These are phyloP conservation scores for Xiphias gladius DNA, from an alignment of 2,113 vertebrate genomes.

Conservation along the genomic window DNA sequence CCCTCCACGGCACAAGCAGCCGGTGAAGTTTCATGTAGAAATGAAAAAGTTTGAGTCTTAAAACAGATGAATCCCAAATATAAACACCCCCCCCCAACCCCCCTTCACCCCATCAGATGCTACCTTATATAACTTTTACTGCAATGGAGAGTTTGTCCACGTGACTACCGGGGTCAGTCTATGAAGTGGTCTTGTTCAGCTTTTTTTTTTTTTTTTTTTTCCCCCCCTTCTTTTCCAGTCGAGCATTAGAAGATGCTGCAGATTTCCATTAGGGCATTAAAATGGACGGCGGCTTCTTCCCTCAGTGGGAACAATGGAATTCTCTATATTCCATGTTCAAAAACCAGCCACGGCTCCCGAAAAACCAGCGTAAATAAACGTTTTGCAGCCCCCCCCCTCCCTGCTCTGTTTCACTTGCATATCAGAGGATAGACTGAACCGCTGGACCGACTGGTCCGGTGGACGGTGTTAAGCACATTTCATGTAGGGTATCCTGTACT, in stretches of 20 bases:
- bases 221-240: too few species aligned
- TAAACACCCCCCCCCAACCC: too few species aligned
- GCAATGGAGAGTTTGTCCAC: conserved; percentile 34
- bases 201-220: conserved; percentile 19
- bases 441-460: background rate
- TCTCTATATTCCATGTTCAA: conserved; percentile 61
- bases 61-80: conserved; percentile 22
- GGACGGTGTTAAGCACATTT: conserved; percentile 50
- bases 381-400: background rate
- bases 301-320: conserved; percentile 70
- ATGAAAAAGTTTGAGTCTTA: conserved; percentile 3
- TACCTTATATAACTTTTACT: conserved; percentile 57
- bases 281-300: conserved; percentile 53
- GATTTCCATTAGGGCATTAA: conserved; percentile 74
- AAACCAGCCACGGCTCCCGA: conserved; percentile 6
- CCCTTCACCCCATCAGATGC: background rate
- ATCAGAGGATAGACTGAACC: background rate
- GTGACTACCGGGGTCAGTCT: conserved; percentile 43
- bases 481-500: conserved; percentile 66
- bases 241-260: conserved; percentile 50
- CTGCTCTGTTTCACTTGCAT: conserved; percentile 1
- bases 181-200: conserved; percentile 41
- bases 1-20: background rate
- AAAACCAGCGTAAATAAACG: conserved; percentile 6
- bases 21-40: conserved; percentile 4